Evolutionary conservation across 2,888 invertebrate species (phyloP).

Genomic region (Andrena trimmerana): DNA sequence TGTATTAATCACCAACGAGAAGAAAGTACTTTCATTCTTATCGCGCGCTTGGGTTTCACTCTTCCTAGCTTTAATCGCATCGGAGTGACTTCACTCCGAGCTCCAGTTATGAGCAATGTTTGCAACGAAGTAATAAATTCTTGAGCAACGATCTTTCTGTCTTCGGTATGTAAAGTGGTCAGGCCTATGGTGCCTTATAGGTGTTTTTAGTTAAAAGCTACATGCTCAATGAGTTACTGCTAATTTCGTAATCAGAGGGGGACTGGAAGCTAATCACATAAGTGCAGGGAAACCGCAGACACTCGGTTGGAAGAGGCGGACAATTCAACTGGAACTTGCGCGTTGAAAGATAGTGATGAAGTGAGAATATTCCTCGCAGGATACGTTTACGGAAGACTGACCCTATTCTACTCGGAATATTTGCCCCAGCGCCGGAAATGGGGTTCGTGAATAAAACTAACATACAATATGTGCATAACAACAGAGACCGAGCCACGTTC

Average conservation of each 20-base stretch:
- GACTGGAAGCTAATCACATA: neutral
- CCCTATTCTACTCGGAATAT: slow-evolving; percentile 26
- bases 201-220: neutral
- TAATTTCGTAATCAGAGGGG: neutral
- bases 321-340: neutral
- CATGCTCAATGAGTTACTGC: neutral
- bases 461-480: neutral
- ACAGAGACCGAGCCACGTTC: slow-evolving; percentile 1
- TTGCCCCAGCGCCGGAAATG: slow-evolving; percentile 26
- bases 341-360: slow-evolving; percentile 1
- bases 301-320: neutral
- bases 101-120: no score
- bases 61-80: no score
- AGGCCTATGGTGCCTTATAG: no score
- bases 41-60: neutral
- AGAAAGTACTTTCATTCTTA: slow-evolving; percentile 6
- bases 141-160: no score
- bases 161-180: no score
- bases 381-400: slow-evolving; percentile 3
- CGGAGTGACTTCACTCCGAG: no score
- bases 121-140: no score
- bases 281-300: neutral
- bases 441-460: slow-evolving; percentile 29
- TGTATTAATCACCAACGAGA: slow-evolving; percentile 18
- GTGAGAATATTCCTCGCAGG: neutral